These are phyloP conservation scores for Echinops telfairi DNA, from an alignment of 2,113 vertebrate species.

Conservation along the genomic window DNA sequence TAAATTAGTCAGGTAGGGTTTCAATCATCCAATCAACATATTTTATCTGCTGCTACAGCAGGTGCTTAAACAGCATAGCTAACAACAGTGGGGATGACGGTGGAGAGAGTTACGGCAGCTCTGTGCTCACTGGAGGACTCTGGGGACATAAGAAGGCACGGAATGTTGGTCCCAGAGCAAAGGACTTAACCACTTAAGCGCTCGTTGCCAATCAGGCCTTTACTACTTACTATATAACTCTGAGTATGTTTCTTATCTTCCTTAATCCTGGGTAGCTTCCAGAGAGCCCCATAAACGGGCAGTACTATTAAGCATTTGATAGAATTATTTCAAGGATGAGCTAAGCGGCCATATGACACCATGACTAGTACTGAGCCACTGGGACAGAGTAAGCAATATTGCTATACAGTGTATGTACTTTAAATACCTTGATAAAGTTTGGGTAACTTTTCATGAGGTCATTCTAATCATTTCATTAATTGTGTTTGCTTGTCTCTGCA, in stretches of 20 bases:
- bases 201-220: background rate
- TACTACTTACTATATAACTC: too few species aligned
- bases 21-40: background rate
- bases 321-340: background rate
- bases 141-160: background rate
- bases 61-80: background rate
- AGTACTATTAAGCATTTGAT: background rate
- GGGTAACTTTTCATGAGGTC: background rate
- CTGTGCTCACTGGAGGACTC: background rate
- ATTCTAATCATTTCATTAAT: background rate
- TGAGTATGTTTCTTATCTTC: background rate
- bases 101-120: background rate
- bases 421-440: background rate
- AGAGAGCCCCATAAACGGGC: background rate
- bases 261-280: background rate
- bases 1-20: background rate
- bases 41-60: slow-evolving; percentile 19
- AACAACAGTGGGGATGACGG: background rate
- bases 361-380: background rate
- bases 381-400: background rate
- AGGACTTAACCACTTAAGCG: background rate
- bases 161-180: background rate
- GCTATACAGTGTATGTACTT: background rate
- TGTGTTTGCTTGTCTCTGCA: slow-evolving; percentile 26
- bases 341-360: background rate